Conservation (phyloP, 2,888 invertebrate species). For the Syritta pipiens region DNA sequence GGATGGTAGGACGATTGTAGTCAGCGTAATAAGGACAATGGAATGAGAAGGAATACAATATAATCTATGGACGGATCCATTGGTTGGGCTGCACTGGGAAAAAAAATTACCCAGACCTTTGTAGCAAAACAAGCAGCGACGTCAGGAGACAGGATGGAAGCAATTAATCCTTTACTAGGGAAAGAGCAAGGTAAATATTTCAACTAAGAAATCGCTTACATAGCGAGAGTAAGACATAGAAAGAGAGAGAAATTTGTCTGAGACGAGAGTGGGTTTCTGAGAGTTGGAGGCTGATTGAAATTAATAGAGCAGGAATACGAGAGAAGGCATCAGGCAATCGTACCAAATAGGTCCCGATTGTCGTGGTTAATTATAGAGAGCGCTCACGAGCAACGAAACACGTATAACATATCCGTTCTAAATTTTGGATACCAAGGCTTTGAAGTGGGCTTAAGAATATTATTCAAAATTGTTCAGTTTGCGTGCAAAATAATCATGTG, state of each 20-base stretch:
- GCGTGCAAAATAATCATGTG: neutral
- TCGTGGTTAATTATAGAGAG: neutral
- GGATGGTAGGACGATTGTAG: neutral
- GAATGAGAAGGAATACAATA: neutral
- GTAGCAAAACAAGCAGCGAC: neutral
- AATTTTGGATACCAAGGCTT: neutral
- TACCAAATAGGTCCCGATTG: neutral
- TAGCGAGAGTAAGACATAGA: neutral
- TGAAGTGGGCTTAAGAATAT: neutral
- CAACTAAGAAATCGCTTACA: neutral
- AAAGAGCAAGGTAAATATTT: too few relatives aligned
- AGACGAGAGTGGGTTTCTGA: neutral
- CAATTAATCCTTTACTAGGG: too few relatives aligned
- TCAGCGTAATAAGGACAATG: neutral
- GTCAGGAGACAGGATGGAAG: too few relatives aligned
- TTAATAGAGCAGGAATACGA: neutral
- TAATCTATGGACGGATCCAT: neutral
- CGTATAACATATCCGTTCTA: neutral
- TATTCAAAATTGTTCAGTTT: neutral
- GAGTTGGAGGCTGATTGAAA: neutral
- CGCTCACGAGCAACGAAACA: conserved; percentile 1
- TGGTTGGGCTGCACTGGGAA: neutral
- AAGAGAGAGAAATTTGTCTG: too few relatives aligned
- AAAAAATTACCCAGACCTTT: neutral
- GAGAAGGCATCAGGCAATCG: too few relatives aligned